Evolutionary conservation across 2,888 invertebrate genomes (phyloP).

Genomic region (Ceraclea dissimilis): DNA sequence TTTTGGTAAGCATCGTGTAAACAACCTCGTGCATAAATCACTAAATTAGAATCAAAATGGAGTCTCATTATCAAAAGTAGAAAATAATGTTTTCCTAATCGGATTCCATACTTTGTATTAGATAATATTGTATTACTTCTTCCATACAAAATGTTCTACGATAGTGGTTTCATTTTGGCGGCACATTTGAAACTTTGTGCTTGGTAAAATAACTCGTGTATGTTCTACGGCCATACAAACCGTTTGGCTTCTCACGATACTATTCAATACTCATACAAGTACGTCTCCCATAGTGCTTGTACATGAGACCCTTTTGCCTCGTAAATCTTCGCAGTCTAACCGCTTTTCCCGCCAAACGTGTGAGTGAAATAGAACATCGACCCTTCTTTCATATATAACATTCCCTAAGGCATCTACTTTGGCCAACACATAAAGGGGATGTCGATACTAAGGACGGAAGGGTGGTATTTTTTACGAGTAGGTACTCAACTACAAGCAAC

Average conservation of each 20-base stretch:
- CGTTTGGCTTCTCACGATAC: neutral
- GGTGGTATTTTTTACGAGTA: neutral
- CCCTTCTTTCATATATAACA: neutral
- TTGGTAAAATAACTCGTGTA: constrained; percentile 5
- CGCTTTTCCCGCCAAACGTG: constrained; percentile 1
- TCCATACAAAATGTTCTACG: neutral
- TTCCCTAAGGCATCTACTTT: neutral
- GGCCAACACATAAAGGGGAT: neutral
- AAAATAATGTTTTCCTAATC: neutral
- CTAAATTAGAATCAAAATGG: neutral
- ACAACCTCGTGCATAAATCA: neutral
- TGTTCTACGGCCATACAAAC: constrained; percentile 1
- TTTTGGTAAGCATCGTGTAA: neutral
- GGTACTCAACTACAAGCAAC: neutral
- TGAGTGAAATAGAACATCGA: neutral
- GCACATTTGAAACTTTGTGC: constrained; percentile 20
- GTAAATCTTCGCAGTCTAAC: neutral
- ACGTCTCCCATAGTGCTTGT: too few relatives aligned
- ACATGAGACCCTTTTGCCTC: neutral
- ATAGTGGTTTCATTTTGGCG: constrained; percentile 11
- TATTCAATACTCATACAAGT: too few relatives aligned
- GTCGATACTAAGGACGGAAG: neutral
- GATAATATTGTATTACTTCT: neutral
- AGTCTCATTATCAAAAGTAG: neutral
- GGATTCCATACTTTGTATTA: neutral